A percentile compares a stretch with the other conserved stretches of the same genome.
These are phyloP conservation scores for Danionella dracula DNA, from an alignment of 2,797 vertebrate species.

Conservation along the genomic window DNA sequence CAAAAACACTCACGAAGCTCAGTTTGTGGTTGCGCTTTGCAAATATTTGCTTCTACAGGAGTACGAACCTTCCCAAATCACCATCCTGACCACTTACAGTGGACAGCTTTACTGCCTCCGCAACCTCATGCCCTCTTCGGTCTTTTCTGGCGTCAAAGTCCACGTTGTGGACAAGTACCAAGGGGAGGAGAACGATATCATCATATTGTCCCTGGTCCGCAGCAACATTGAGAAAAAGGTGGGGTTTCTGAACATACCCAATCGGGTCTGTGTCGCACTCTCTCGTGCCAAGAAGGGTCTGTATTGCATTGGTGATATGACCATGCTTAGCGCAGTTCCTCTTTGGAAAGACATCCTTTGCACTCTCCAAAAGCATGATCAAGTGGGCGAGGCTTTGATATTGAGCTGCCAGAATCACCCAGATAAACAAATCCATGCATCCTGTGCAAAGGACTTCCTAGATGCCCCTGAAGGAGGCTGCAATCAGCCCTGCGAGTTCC, in stretches of 20 bases:
- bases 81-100: conserved; percentile 90
- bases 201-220: conserved; percentile 87
- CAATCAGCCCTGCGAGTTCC: conserved; percentile 78
- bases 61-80: conserved; percentile 86
- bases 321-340: conserved; percentile 75
- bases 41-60: conserved; percentile 81
- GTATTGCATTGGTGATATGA: conserved; percentile 84
- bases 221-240: conserved; percentile 78
- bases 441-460: conserved; percentile 72
- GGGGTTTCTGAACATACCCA: conserved; percentile 87
- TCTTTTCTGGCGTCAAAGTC: conserved; percentile 83
- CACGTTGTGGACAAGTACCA: conserved; percentile 96
- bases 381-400: conserved; percentile 69
- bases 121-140: conserved; percentile 73
- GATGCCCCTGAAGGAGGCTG: conserved; percentile 89
- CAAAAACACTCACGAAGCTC: conserved; percentile 83
- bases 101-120: conserved; percentile 86
- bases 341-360: conserved; percentile 86
- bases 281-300: conserved; percentile 92
- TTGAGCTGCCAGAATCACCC: conserved; percentile 92
- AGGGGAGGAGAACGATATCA: conserved; percentile 94
- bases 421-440: conserved; percentile 63
- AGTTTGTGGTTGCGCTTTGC: conserved; percentile 84
- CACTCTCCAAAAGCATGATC: conserved; percentile 69
- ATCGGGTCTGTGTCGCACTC: conserved; percentile 88